Evolutionary conservation across 2,888 invertebrate species (phyloP), one percentile per base, ranked within the genome.

Genomic region (Ectobius pallidus): DNA sequence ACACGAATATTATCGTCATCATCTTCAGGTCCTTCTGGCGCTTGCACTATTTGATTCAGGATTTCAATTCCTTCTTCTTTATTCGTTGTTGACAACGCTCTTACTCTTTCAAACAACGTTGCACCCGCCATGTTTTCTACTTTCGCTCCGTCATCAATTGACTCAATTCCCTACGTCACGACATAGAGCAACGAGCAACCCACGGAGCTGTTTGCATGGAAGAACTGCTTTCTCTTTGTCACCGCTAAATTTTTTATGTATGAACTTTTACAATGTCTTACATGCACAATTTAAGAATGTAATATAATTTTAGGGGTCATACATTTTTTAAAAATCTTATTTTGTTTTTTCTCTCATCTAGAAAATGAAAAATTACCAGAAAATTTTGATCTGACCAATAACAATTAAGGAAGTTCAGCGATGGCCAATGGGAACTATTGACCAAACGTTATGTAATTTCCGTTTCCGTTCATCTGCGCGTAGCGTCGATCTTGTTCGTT

Each of bases 1-100:
- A 91, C 90, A 78, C 93, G 92, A 82, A 97, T 94, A 78, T 91
- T 91, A 81, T 96, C 96, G 81, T 97, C 96, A 83, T 96, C 93
- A 82, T 92, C 92, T 80, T 92, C 91, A 78, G 90, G 88, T 70
- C 90, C 85, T 79, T 92, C 91, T 80, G 91, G 91, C 81, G 91
- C 91, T 79, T 91, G 90, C 78, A 92, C 90, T 82, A 93, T 90
- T 86, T 92, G 91, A 84, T 91, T 91, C 77, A 92, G 86, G 80
- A 91, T 86, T 80, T 89, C 88, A 81, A 91, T 89, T 82, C 90
- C 90, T 83, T 93, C 91, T 83, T 92, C 90, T 80, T 91, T 90
- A 85, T 90, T 91, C 77, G 90, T 89, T 82, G 88, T 88, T 77
- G 91, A 89, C 79, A 92, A 88, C 78, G 92, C 89, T 85, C 92